These are phyloP conservation scores for Spizaetus ornatus DNA, from an alignment of 2,113 vertebrate species.

Conservation along the genomic window DNA sequence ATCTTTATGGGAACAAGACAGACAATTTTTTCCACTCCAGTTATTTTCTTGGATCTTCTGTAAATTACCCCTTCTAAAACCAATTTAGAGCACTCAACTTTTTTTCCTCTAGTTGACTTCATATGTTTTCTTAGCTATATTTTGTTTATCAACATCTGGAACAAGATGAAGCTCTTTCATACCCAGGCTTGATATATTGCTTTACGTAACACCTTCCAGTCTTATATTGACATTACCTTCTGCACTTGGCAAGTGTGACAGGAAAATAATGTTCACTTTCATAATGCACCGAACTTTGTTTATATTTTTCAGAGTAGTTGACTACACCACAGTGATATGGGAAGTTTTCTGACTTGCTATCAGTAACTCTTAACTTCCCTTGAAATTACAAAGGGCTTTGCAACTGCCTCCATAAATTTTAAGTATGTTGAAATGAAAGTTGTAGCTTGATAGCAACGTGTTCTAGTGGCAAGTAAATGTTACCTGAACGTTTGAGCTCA, in stretches of 20 bases:
- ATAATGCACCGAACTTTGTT: neutral
- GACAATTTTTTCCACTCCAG: neutral
- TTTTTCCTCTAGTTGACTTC: neutral
- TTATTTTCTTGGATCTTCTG: neutral
- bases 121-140: neutral
- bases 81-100: neutral
- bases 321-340: neutral
- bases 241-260: neutral
- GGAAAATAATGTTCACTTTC: neutral
- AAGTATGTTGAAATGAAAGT: neutral
- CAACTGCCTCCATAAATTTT: neutral
- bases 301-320: neutral
- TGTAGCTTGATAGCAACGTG: neutral
- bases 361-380: neutral
- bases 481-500: neutral
- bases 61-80: neutral
- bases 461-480: neutral
- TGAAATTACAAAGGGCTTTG: neutral
- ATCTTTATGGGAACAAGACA: neutral
- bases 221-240: neutral
- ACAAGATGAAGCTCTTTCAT: neutral
- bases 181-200: neutral
- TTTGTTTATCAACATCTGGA: neutral
- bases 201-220: neutral
- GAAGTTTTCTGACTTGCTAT: neutral